Evolutionary conservation across 1,140 invertebrate species (phyloP).

Genomic region (Atta colombica): DNA sequence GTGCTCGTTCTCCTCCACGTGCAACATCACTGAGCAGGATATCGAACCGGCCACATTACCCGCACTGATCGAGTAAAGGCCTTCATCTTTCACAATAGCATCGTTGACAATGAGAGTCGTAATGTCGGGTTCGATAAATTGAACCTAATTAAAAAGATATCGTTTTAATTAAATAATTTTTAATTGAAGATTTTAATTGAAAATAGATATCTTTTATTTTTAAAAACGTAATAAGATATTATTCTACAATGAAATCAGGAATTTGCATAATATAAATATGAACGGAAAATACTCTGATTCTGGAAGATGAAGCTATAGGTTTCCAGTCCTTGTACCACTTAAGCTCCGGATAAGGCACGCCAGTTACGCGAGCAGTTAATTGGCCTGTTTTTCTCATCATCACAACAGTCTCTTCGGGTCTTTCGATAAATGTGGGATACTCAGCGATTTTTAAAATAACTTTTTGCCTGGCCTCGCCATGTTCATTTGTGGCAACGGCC

Average conservation of each 20-base stretch:
- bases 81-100: slow-evolving; percentile 95
- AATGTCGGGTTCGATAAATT: slow-evolving; percentile 94
- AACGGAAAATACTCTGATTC: slow-evolving; percentile 90
- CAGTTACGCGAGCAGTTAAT: slow-evolving; percentile 95
- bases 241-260: not conserved
- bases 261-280: not conserved
- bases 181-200: slow-evolving; percentile 8
- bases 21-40: slow-evolving; percentile 95
- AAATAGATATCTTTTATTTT: not conserved
- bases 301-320: slow-evolving; percentile 92
- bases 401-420: slow-evolving; percentile 93
- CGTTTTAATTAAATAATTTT: not conserved
- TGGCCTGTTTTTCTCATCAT: slow-evolving; percentile 91
- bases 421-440: slow-evolving; percentile 95
- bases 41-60: slow-evolving; percentile 96
- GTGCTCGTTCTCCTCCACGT: slow-evolving; percentile 95
- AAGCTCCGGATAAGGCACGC: slow-evolving; percentile 97
- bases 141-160: slow-evolving; percentile 87
- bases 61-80: slow-evolving; percentile 97
- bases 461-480: slow-evolving; percentile 94
- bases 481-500: slow-evolving; percentile 96
- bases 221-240: not conserved
- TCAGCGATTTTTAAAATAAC: slow-evolving; percentile 96
- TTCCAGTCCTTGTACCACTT: slow-evolving; percentile 99
- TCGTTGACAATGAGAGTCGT: slow-evolving; percentile 94